Evolutionary conservation across 2,888 invertebrate genomes (phyloP).

Genomic region (Phrixothrix hirtus): DNA sequence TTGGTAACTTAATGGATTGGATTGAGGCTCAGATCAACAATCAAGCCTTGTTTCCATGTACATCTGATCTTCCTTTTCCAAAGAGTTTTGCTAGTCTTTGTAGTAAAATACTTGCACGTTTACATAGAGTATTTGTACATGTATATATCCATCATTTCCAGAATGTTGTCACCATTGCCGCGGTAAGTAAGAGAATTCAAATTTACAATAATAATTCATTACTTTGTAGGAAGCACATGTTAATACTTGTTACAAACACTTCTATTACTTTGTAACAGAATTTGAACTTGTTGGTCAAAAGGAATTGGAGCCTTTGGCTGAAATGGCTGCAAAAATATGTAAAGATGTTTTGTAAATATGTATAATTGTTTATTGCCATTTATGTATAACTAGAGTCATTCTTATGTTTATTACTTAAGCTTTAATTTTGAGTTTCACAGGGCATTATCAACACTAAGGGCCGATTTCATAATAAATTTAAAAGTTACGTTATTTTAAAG

Average conservation of each 20-base stretch:
- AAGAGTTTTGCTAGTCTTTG: conserved; percentile 77
- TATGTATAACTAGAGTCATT: no score
- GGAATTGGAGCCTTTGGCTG: conserved; percentile 82
- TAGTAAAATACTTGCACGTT: conserved; percentile 83
- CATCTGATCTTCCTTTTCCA: conserved; percentile 85
- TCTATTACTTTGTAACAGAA: conserved; percentile 88
- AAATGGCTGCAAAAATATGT: conserved; percentile 76
- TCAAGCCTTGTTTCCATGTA: conserved; percentile 82
- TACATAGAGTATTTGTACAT: conserved; percentile 90
- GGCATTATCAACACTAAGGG: no score
- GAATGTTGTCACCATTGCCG: conserved; percentile 81
- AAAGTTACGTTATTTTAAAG: no score
- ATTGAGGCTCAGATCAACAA: conserved; percentile 88
- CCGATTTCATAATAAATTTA: no score
- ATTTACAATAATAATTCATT: conserved; percentile 1
- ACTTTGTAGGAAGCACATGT: conserved; percentile 82
- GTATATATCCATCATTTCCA: conserved; percentile 95
- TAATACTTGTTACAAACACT: conserved; percentile 93
- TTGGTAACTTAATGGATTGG: conserved; percentile 87
- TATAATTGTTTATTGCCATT: no score
- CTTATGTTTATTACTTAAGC: no score
- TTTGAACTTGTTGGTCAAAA: conserved; percentile 80
- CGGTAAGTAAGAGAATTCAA: conserved; percentile 63
- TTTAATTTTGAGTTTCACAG: no score
- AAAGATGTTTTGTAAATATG: conserved; percentile 54